Percentiles rank a stretch among this genome's conserved stretches.
These are phyloP conservation scores for Mesorhabditis belari DNA, from an alignment of 2,888 invertebrate species.

Conservation along the genomic window DNA sequence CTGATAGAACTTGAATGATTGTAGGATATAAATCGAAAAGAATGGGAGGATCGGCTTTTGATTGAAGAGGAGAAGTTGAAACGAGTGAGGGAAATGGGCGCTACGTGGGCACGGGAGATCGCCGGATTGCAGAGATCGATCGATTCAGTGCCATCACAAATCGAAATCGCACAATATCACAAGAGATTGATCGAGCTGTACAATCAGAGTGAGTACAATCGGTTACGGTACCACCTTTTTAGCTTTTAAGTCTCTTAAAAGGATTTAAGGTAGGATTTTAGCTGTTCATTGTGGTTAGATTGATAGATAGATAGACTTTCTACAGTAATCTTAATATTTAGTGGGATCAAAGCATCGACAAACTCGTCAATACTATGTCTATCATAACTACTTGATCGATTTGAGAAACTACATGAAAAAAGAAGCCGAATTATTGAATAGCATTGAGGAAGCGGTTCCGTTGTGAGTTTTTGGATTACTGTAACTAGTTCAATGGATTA, in stretches of 20 bases:
- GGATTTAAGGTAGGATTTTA: no score
- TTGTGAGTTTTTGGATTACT: conserved; percentile 61
- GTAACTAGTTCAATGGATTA: background rate
- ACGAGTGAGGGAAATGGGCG: no score
- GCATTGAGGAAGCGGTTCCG: conserved; percentile 79
- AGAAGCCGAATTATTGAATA: conserved; percentile 75
- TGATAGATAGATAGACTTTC: background rate
- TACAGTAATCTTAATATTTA: conserved; percentile 53
- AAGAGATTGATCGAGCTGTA: conserved; percentile 88
- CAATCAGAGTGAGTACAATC: conserved; percentile 63
- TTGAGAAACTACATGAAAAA: conserved; percentile 85
- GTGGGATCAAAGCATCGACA: conserved; percentile 90
- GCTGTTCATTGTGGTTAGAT: background rate
- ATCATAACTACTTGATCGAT: conserved; percentile 89
- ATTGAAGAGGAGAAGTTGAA: no score
- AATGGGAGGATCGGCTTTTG: no score
- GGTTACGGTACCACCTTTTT: background rate
- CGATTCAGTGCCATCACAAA: conserved; percentile 84
- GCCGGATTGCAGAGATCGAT: conserved; percentile 75
- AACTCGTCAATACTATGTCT: conserved; percentile 91
- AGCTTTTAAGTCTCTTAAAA: no score
- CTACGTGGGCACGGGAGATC: conserved; percentile 55
- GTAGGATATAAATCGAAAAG: no score
- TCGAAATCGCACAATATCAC: conserved; percentile 89
- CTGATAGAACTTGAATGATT: no score